Percentiles rank a stretch among this genome's conserved stretches.
Evolutionary conservation across 1,140 invertebrate genomes (phyloP).

Genomic region (Pseudomyrmex cubaensis): DNA sequence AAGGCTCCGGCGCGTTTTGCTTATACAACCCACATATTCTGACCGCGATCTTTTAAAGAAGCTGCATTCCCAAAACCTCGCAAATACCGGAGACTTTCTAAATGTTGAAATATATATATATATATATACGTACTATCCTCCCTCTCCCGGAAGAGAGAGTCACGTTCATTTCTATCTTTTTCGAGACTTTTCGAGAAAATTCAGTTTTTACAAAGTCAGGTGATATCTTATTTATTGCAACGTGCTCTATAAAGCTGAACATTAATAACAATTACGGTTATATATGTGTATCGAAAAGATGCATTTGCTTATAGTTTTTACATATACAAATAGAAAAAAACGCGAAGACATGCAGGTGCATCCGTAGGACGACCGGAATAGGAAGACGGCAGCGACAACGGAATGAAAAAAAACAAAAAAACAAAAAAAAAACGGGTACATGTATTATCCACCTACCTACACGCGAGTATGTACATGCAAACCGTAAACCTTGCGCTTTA

Average conservation of each 20-base stretch:
- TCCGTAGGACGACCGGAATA: constrained; percentile 27
- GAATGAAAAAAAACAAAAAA: not conserved
- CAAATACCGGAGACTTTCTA: constrained; percentile 20
- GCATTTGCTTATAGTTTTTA: not conserved
- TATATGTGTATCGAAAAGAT: too few relatives aligned
- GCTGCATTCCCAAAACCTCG: constrained; percentile 9
- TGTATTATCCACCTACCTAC: constrained; percentile 60
- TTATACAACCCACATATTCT: not conserved
- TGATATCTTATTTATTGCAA: not conserved
- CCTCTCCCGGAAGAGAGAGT: not conserved
- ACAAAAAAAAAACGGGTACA: constrained; percentile 47
- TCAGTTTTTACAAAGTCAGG: not conserved
- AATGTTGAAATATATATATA: constrained; percentile 9
- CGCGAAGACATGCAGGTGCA: not conserved
- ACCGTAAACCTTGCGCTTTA: constrained; percentile 77
- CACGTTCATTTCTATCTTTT: too few relatives aligned
- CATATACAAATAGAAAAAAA: not conserved
- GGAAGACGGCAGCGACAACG: not conserved
- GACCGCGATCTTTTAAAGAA: constrained; percentile 25
- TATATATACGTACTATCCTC: not conserved
- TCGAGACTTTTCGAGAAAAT: too few relatives aligned
- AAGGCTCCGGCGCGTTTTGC: constrained; percentile 13
- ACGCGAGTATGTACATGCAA: constrained; percentile 69
- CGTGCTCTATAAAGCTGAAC: not conserved
- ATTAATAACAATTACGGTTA: not conserved